phyloP scores from a whole-genome alignment of 2,797 vertebrate species.

The Oreochromis mossambicus region DNA sequence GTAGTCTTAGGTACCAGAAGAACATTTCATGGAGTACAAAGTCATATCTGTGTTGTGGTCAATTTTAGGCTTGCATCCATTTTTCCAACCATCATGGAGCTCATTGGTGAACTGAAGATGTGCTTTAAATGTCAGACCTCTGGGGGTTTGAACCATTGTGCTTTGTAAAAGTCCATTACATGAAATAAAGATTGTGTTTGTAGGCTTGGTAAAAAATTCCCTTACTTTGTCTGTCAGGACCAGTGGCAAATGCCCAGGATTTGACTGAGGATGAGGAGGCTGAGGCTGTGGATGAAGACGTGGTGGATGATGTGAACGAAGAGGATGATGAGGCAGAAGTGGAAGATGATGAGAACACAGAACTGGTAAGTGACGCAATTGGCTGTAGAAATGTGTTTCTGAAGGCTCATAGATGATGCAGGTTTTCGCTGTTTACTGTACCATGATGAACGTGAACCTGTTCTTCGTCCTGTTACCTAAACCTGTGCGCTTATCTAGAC shows the following conservation, averaged over 20 bases:
- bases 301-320: constrained; percentile 86
- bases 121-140: not conserved
- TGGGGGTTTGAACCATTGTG: not conserved
- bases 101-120: not conserved
- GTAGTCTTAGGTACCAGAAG: not conserved
- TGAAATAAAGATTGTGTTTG: not conserved
- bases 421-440: not conserved
- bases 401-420: not conserved
- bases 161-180: accelerated
- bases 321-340: constrained; percentile 98
- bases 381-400: not conserved
- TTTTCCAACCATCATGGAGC: not conserved
- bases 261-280: constrained; percentile 94
- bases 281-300: constrained; percentile 88
- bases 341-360: constrained; percentile 95
- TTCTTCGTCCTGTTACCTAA: not conserved
- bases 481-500: constrained; percentile 65
- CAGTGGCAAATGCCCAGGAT: constrained; percentile 83
- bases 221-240: constrained; percentile 40
- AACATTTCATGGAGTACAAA: not conserved
- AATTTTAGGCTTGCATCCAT: not conserved
- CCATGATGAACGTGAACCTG: not conserved
- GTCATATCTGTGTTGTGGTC: not conserved
- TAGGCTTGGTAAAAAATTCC: not conserved
- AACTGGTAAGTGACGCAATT: constrained; percentile 76